Percentiles rank a stretch among this genome's conserved stretches.
Conservation (phyloP, 1,140 invertebrate species). For the Drosophila melanica region DNA sequence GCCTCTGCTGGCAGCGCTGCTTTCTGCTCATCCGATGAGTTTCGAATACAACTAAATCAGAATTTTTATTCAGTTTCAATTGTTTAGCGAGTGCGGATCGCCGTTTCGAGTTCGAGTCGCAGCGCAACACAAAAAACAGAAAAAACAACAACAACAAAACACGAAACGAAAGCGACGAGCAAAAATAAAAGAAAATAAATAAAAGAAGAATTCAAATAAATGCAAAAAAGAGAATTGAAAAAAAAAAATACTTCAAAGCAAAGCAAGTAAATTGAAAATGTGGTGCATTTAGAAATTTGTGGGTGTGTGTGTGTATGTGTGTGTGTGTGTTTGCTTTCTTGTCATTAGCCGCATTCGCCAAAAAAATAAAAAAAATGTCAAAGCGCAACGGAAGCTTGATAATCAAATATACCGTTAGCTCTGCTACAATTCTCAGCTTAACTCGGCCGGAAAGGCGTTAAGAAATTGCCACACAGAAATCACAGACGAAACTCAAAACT, state of each 20-base stretch:
- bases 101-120: conserved; percentile 54
- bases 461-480: conserved; percentile 9
- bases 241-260: conserved; percentile 18
- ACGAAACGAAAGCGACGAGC: conserved; percentile 48
- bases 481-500: not conserved
- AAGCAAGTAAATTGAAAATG: conserved; percentile 35
- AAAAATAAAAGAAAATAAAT: conserved; percentile 27
- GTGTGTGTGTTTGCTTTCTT: conserved; percentile 50
- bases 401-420: conserved; percentile 57
- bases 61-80: conserved; percentile 84
- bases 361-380: conserved; percentile 69
- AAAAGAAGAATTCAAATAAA: conserved; percentile 19
- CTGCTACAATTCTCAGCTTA: conserved; percentile 55
- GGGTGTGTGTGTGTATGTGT: conserved; percentile 3
- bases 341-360: conserved; percentile 56
- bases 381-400: conserved; percentile 58
- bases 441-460: conserved; percentile 45
- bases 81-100: conserved; percentile 83
- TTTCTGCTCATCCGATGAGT: conserved; percentile 79
- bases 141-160: conserved; percentile 34
- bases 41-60: conserved; percentile 83
- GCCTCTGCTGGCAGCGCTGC: conserved; percentile 49
- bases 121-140: conserved; percentile 39
- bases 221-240: conserved; percentile 2
- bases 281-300: conserved; percentile 16